These are phyloP conservation scores for Achroia grisella DNA, from an alignment of 1,140 invertebrate species.

Conservation along the genomic window DNA sequence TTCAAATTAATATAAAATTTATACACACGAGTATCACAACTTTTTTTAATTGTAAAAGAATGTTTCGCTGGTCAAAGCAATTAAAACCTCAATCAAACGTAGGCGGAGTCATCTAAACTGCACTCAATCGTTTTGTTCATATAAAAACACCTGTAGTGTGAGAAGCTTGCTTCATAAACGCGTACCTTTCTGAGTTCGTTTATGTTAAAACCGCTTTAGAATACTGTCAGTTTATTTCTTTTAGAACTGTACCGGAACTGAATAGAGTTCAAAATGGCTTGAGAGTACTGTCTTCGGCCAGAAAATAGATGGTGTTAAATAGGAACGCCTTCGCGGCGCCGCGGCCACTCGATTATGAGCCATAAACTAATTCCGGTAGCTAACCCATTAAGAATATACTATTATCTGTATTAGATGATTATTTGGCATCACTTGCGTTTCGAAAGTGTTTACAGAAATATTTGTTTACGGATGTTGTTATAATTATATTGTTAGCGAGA, in stretches of 20 bases:
- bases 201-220: not conserved
- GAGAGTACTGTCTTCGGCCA: constrained; percentile 4
- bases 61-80: constrained; percentile 15
- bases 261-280: constrained; percentile 28
- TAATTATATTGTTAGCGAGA: too few species aligned
- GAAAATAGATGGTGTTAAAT: constrained; percentile 18
- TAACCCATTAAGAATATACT: constrained; percentile 41
- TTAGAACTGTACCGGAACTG: not conserved
- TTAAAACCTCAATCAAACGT: constrained; percentile 45
- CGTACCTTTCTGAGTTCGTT: constrained; percentile 5
- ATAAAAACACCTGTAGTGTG: constrained; percentile 58
- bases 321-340: constrained; percentile 59
- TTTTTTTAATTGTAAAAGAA: not conserved
- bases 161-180: constrained; percentile 31
- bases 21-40: too few species aligned
- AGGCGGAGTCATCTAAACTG: constrained; percentile 37
- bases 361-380: constrained; percentile 70
- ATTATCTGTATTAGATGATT: constrained; percentile 43
- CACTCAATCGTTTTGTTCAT: constrained; percentile 32
- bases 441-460: not conserved
- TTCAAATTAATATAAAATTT: not conserved
- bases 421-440: constrained; percentile 14
- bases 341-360: constrained; percentile 54
- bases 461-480: too few species aligned
- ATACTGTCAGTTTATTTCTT: not conserved